phyloP scores from a whole-genome alignment of 2,113 vertebrate species.

The Mus spicilegus region DNA sequence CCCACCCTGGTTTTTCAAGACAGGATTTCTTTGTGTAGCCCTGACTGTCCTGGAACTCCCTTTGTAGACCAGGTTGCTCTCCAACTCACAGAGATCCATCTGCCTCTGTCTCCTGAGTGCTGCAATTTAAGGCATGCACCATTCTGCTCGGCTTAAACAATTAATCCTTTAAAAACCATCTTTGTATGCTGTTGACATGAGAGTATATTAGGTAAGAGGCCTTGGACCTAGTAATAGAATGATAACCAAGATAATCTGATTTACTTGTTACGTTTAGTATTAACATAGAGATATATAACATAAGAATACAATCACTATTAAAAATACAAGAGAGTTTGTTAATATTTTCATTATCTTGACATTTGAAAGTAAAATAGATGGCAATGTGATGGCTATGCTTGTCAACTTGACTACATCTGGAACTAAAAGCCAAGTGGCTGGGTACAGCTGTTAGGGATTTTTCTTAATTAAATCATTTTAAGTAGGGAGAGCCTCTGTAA shows the following conservation, averaged over 20 bases:
- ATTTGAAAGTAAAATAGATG: conserved; percentile 16
- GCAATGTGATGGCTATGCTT: neutral
- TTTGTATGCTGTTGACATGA: neutral
- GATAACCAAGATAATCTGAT: neutral
- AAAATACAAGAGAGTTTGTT: conserved; percentile 21
- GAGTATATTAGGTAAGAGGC: neutral
- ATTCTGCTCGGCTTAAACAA: too few relatives aligned
- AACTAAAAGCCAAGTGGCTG: neutral
- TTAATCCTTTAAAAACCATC: neutral
- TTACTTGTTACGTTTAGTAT: neutral
- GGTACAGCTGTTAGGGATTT: neutral
- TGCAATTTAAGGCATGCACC: too few relatives aligned
- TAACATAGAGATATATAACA: neutral
- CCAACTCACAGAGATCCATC: too few relatives aligned
- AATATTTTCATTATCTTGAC: neutral
- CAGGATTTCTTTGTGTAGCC: too few relatives aligned
- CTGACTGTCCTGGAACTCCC: too few relatives aligned
- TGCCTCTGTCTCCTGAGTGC: too few relatives aligned
- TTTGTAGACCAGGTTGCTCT: too few relatives aligned
- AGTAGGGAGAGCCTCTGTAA: neutral
- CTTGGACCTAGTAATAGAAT: neutral
- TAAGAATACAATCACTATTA: conserved; percentile 10
- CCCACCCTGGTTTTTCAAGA: too few relatives aligned
- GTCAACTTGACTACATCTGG: neutral
- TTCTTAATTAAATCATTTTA: neutral